A percentile compares a stretch with the other conserved stretches of the same genome.
Evolutionary conservation across 2,113 vertebrate species (phyloP).

Genomic region (Chloroceryle aenea): DNA sequence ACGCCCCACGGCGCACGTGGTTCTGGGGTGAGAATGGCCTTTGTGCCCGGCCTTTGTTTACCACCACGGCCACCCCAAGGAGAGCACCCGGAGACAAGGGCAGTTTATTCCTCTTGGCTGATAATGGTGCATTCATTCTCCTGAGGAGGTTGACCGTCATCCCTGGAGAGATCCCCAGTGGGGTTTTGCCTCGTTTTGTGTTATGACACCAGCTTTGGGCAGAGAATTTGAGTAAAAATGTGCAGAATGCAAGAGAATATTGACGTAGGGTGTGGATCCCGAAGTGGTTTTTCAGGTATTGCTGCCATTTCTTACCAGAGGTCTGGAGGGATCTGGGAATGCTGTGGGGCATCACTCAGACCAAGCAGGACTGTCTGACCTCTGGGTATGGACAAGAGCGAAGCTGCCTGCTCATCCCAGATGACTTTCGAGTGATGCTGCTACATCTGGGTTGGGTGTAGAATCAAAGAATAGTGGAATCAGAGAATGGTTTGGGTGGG

Average conservation of each 20-base stretch:
- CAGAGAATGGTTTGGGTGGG: neutral
- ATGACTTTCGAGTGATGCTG: neutral
- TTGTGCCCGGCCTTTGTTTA: constrained; percentile 38
- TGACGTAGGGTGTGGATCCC: neutral
- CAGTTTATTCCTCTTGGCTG: neutral
- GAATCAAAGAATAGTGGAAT: neutral
- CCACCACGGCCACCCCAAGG: neutral
- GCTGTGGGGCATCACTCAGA: neutral
- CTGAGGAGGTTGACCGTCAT: neutral
- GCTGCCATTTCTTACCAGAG: neutral
- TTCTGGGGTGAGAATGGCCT: neutral
- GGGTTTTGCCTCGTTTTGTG: neutral
- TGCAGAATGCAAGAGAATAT: neutral
- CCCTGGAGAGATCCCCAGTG: neutral
- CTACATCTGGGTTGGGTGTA: neutral
- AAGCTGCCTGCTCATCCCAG: neutral
- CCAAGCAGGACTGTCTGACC: neutral
- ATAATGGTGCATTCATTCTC: neutral
- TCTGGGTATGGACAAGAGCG: accelerated
- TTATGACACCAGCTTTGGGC: neutral
- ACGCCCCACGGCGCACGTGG: neutral
- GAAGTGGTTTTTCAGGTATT: neutral
- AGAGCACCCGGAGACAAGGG: neutral
- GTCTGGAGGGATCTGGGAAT: neutral
- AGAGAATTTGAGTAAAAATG: neutral